phyloP scores from a whole-genome alignment of 2,113 vertebrate species.

The Sphyrna mokarran region DNA sequence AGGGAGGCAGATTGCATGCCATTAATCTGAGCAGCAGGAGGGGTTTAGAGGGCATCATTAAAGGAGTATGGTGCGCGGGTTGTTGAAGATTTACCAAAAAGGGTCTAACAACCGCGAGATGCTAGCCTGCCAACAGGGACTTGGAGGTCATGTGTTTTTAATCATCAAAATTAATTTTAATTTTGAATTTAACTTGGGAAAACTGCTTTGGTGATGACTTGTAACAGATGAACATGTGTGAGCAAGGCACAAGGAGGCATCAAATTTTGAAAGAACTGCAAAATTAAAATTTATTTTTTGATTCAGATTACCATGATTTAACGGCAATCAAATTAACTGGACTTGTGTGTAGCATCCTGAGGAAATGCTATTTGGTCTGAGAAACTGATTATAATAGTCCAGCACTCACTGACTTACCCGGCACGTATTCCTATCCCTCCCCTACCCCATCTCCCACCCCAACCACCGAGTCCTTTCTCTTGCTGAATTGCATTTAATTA shows the following conservation, averaged over 20 bases:
- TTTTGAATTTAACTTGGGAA: background rate
- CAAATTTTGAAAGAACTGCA: background rate
- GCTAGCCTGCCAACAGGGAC: background rate
- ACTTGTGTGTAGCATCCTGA: background rate
- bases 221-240: background rate
- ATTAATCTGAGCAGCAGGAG: background rate
- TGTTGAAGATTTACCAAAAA: background rate
- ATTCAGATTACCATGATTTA: background rate
- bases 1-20: background rate
- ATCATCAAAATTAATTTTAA: background rate
- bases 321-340: background rate
- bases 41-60: background rate
- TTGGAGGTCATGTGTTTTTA: background rate
- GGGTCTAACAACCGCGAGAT: background rate
- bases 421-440: background rate
- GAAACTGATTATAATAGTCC: background rate
- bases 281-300: background rate
- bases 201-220: background rate
- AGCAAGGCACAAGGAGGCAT: background rate
- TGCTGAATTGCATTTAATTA: background rate
- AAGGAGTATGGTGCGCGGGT: background rate
- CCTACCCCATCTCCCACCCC: no score
- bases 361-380: background rate
- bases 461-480: background rate
- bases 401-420: background rate